Conservation (phyloP, 2,113 vertebrate species). For the Erythrocebus patas region DNA sequence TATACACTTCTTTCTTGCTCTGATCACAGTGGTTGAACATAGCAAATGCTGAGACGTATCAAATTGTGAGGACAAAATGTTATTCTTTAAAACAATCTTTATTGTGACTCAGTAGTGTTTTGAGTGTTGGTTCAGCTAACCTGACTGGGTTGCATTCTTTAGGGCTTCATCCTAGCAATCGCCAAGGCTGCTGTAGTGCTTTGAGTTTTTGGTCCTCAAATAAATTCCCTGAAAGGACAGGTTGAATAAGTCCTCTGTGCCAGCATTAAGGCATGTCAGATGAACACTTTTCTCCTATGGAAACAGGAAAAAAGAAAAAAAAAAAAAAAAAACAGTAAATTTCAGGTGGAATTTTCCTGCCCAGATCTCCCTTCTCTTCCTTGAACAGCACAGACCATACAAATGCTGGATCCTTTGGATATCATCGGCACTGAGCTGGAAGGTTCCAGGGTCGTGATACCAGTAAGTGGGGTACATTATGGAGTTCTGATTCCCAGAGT, state of each 20-base stretch:
- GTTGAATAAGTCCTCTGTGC: background rate
- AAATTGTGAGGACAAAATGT: background rate
- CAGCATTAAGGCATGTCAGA: background rate
- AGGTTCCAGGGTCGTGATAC: background rate
- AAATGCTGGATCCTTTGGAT: background rate
- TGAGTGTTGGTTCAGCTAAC: background rate
- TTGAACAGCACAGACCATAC: background rate
- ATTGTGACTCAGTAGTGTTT: background rate
- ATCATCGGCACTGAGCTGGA: background rate
- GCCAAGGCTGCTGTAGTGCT: background rate
- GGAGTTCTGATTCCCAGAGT: background rate
- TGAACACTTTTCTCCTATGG: background rate
- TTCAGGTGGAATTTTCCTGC: background rate
- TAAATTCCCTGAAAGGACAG: background rate
- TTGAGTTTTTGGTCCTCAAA: background rate
- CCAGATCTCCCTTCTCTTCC: background rate
- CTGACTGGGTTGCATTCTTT: background rate
- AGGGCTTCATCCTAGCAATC: background rate
- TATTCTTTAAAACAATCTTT: background rate
- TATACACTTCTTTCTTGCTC: background rate
- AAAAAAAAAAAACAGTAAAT: background rate
- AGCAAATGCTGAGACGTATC: background rate
- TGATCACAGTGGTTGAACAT: background rate
- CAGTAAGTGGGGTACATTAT: background rate
- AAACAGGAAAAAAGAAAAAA: background rate